Base-by-base conservation (phyloP, 2,113 vertebrate genomes). In the Phyllostomus discolor region DNA sequence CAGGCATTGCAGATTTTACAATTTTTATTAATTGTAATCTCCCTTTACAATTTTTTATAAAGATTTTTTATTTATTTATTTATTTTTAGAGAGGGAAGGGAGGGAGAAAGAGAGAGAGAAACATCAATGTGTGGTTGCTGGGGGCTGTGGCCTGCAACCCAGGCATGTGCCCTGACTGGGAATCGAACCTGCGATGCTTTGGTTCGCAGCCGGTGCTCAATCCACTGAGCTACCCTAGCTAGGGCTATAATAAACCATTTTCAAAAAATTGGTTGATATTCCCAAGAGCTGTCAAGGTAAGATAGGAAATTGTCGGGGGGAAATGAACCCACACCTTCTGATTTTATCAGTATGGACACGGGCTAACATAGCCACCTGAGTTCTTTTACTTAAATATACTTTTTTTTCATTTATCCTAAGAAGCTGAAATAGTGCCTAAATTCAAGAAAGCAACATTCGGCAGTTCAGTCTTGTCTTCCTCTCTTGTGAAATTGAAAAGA, bases 401-500 rank as follows among this genome's bases (percentile, higher is more conserved):
- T 26, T 94, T 26, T 52, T 52, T 17, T 5, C 85, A 82, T 90
- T 91, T 90, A 84, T 96, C 72, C 62, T 86, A 41, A 95, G 80
- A 97, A 95, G 92, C 62, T 95, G 86, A 90, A 97, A 90, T 84
- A 87, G 50, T 91, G 35, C 38, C 69, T 41, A 73, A 96, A 46
- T 95, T 97, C 9, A 95, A 73, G 91, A 96, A 76, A 75, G 12
- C 93, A 89, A 48, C 10, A 20, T 26, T 84, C 46, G 46, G 88
- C 76, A 5, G 0, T 88, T 97, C 46, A 82, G 62, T 59, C 57
- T 85, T 91, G 15, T 95, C 48, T 86, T 20, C 10, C 76, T 94
- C 64, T n/a, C 33, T 97, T 50, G 33, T 96, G 67, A 96, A 97
- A 93, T 3, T 79, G 43, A 84, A 96, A 93, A 91, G 72, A 76